Conservation (phyloP, 1,140 invertebrate species). For the Sarcophaga bullata region DNA sequence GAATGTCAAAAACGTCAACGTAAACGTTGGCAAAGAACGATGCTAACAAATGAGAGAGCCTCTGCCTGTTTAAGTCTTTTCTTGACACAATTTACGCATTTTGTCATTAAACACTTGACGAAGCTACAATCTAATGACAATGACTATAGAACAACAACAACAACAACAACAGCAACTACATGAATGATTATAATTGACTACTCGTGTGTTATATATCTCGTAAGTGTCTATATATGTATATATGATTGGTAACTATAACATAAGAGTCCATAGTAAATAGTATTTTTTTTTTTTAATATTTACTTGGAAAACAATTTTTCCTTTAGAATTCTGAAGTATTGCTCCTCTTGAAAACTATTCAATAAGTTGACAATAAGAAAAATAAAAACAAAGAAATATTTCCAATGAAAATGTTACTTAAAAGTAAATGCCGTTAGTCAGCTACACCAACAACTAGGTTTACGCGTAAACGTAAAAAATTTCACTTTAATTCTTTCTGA, state of each 20-base stretch:
- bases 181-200: neutral
- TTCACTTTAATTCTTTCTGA: too few species aligned
- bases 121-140: neutral
- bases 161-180: neutral
- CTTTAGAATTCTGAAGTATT: neutral
- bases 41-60: neutral
- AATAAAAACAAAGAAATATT: too few species aligned
- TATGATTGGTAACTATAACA: neutral
- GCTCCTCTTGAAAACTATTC: neutral
- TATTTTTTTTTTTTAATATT: too few species aligned
- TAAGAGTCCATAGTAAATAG: too few species aligned
- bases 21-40: too few species aligned
- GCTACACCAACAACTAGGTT: too few species aligned
- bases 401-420: too few species aligned
- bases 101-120: slow-evolving; percentile 57
- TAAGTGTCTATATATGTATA: neutral
- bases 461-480: too few species aligned
- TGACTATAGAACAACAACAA: slow-evolving; percentile 14
- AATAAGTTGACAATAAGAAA: too few species aligned
- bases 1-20: too few species aligned
- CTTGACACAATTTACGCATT: slow-evolving; percentile 63
- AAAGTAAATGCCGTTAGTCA: too few species aligned
- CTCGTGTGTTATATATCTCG: neutral
- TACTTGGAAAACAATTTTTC: neutral
- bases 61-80: slow-evolving; percentile 5